Evolutionary conservation across 2,113 vertebrate genomes (phyloP).

Genomic region (Delphinapterus leucas): DNA sequence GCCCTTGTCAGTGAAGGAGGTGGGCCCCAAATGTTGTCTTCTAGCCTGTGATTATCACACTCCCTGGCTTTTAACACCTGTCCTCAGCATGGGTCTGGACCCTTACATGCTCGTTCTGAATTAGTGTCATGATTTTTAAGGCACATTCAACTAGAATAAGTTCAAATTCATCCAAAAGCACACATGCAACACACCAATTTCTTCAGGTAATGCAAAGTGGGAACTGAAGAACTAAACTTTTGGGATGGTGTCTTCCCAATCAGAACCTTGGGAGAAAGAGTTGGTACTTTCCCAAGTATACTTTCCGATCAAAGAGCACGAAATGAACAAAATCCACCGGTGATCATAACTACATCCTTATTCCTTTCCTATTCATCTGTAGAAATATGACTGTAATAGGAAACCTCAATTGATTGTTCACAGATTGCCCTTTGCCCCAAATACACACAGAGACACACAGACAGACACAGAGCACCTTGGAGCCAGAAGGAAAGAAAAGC

Average conservation of each 20-base stretch:
- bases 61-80: not conserved
- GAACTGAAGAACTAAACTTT: not conserved
- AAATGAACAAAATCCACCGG: not conserved
- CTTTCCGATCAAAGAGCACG: not conserved
- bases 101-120: not conserved
- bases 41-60: not conserved
- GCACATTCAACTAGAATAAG: conserved; percentile 63
- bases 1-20: not conserved
- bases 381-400: not conserved
- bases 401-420: conserved; percentile 1
- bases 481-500: conserved; percentile 63
- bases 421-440: conserved; percentile 55
- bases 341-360: not conserved
- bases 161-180: conserved; percentile 22
- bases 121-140: conserved; percentile 65
- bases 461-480: conserved; percentile 72
- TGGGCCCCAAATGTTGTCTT: not conserved
- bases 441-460: not conserved
- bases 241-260: not conserved
- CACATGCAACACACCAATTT: not conserved
- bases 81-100: not conserved
- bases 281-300: not conserved
- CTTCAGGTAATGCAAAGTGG: not conserved
- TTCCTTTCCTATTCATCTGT: not conserved
- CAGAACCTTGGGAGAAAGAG: not conserved